These are phyloP conservation scores for Galaxea fascicularis DNA, from an alignment of 92 coral and sea anemone genomes.

Conservation along the genomic window DNA sequence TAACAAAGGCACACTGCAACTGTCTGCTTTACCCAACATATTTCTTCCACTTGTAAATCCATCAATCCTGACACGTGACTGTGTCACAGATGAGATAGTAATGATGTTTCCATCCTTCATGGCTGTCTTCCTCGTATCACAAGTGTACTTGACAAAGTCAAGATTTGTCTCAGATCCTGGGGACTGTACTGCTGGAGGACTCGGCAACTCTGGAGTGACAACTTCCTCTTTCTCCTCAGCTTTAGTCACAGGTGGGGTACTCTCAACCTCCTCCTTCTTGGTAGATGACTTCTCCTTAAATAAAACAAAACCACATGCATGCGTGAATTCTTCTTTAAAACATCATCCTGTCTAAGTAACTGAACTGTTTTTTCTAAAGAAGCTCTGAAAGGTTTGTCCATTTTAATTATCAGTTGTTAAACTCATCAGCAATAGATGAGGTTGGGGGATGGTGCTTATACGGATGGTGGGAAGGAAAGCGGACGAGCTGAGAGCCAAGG, in stretches of 20 bases:
- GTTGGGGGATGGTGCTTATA: no score
- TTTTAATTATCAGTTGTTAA: no score
- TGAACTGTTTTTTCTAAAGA: no score
- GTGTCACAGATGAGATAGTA: constrained; percentile 85
- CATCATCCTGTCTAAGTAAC: background rate
- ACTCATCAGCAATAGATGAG: no score
- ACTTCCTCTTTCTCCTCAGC: constrained; percentile 16
- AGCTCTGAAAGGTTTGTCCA: no score
- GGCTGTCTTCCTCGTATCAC: constrained; percentile 89
- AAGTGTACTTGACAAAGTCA: constrained; percentile 78
- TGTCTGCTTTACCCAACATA: constrained; percentile 71
- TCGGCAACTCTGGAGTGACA: background rate
- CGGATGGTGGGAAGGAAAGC: no score
- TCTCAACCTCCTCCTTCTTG: background rate
- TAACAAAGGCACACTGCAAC: no score
- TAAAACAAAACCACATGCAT: background rate
- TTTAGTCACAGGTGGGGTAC: constrained; percentile 1
- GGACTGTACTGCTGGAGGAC: constrained; percentile 4
- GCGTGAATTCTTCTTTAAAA: no score
- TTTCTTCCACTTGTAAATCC: constrained; percentile 86
- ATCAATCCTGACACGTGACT: constrained; percentile 83
- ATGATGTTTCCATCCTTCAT: constrained; percentile 81
- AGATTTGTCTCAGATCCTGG: constrained; percentile 2
- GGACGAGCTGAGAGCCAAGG: no score
- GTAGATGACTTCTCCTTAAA: constrained; percentile 7